Base-by-base conservation (phyloP, 2,113 vertebrate species). In the Parus major region DNA sequence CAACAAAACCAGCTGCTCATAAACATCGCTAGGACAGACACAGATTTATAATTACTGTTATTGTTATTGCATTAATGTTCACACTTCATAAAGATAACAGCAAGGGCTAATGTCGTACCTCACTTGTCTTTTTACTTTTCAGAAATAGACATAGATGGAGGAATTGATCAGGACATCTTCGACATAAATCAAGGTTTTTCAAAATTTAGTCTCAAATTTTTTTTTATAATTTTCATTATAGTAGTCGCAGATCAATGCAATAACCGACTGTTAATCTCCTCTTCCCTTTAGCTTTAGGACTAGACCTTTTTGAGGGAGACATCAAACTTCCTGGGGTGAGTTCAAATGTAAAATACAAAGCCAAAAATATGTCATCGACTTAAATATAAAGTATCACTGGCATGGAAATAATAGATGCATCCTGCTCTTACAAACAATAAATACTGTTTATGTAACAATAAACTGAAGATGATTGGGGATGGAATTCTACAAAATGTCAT, bases 101-200 rank as follows among this genome's bases (percentile, higher is more conserved):
- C 92, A 73, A 96, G 84, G 79, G 55, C 92, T 95, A 70, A 91
- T 80, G 73, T 87, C 73, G 65, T 94, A 50, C 80, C 61, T 95
- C 94, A 76, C 63, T 94, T 96, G 80, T 95, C 79, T 64, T 94
- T 86, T 94, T 97, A 5, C 82, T 94, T 92, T 97, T 95, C 97
- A 99, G 98, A 98, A 82, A 95, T 97, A 96, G 98, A 99, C 23
- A 57, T 99, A 50, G 99, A 99, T 33, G 97, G 95, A 69, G 99
- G 98, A 95, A 92, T 92, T 61, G 97, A 99, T 81, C 97, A 59
- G 94, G 99, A 99, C 94, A 99, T 99, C 97, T 99, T 99, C 44
- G 98, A 99, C 92, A 99, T 99, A 92, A 99, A 99, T 92, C 97
- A 98, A 98, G 99, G 99, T 99, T 94, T 95, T 72, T 97, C 4